Evolutionary conservation across 2,113 vertebrate genomes (phyloP).

Genomic region (Rhegmatorhina hoffmannsi): DNA sequence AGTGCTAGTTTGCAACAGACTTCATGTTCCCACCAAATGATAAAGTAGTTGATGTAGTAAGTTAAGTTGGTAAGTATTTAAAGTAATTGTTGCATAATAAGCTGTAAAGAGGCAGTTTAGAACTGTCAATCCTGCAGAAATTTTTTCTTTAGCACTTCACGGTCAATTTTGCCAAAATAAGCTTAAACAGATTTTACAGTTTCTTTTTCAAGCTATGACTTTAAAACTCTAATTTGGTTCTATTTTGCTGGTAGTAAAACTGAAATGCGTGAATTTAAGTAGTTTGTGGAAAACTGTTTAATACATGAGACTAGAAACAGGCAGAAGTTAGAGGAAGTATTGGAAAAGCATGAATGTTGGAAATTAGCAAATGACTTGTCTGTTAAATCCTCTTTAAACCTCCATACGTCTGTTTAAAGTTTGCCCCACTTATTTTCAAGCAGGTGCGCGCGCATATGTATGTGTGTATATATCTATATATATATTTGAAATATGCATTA

Average conservation of each 20-base stretch:
- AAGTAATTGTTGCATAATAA: constrained; percentile 53
- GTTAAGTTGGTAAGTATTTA: constrained; percentile 87
- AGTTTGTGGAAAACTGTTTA: constrained; percentile 54
- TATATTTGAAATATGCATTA: constrained; percentile 64
- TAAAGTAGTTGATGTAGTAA: constrained; percentile 79
- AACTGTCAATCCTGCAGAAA: constrained; percentile 57
- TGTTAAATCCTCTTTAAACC: constrained; percentile 66
- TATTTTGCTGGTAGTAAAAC: constrained; percentile 43
- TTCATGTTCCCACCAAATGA: constrained; percentile 76
- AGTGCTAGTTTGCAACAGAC: constrained; percentile 76
- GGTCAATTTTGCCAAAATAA: constrained; percentile 64
- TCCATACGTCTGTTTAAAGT: constrained; percentile 50
- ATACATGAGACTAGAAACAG: constrained; percentile 64
- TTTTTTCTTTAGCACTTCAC: constrained; percentile 54
- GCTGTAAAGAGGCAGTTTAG: constrained; percentile 67
- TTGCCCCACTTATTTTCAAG: constrained; percentile 64
- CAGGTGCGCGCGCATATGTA: constrained; percentile 60
- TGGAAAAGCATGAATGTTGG: constrained; percentile 64
- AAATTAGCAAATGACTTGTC: constrained; percentile 65
- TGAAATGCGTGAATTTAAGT: constrained; percentile 47
- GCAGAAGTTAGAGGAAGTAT: constrained; percentile 55
- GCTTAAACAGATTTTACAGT: constrained; percentile 54
- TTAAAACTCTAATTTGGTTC: constrained; percentile 57
- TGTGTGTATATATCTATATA: constrained; percentile 23
- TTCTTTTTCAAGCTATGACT: constrained; percentile 29